A percentile compares a stretch with the other conserved stretches of the same genome.
These are phyloP conservation scores for Spodoptera frugiperda DNA, from an alignment of 1,140 invertebrate genomes.

Conservation along the genomic window DNA sequence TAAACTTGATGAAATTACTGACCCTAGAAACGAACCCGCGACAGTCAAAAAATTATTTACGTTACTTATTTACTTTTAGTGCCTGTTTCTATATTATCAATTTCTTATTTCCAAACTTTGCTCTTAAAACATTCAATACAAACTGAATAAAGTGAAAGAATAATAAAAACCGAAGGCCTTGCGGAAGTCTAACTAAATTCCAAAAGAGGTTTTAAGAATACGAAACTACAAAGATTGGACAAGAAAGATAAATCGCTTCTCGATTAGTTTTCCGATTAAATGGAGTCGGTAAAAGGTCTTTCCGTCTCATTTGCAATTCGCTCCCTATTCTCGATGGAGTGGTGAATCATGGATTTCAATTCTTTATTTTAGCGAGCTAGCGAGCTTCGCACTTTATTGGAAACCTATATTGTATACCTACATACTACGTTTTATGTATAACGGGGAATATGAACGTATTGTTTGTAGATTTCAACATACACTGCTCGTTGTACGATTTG, in stretches of 20 bases:
- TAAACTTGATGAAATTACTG: too few species aligned
- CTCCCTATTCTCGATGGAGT: background rate
- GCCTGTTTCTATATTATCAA: too few species aligned
- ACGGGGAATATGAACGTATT: background rate
- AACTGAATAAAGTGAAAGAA: too few species aligned
- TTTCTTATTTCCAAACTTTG: too few species aligned
- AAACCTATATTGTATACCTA: background rate
- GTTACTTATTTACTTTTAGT: too few species aligned
- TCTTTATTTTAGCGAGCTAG: background rate
- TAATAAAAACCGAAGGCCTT: background rate
- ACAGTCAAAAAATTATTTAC: too few species aligned
- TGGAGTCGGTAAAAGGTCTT: constrained; percentile 17
- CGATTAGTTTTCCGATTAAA: constrained; percentile 35
- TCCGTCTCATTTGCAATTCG: constrained; percentile 34
- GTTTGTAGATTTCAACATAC: too few species aligned
- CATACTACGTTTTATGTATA: background rate
- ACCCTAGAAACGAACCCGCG: too few species aligned
- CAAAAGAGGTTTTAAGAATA: background rate
- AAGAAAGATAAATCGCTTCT: constrained; percentile 28
- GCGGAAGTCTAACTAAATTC: background rate
- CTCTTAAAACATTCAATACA: too few species aligned
- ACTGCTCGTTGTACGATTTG: too few species aligned
- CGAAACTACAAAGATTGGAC: constrained; percentile 32
- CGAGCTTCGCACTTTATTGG: background rate
- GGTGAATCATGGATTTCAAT: background rate